Conservation (phyloP, 2,888 invertebrate genomes). For the Troilus luridus region DNA sequence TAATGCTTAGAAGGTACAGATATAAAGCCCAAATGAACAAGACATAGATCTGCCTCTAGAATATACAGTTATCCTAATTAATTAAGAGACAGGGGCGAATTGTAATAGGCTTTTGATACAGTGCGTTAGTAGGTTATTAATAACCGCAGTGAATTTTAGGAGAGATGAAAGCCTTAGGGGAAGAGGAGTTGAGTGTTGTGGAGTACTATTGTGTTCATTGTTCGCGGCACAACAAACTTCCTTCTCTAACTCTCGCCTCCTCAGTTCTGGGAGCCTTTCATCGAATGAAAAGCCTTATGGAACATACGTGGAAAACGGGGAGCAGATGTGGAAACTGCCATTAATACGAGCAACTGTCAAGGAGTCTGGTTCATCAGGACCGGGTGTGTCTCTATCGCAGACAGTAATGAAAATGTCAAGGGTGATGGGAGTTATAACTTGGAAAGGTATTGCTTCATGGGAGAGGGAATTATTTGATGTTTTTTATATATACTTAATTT, state of each 20-base stretch:
- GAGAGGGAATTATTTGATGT: not conserved
- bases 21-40: not conserved
- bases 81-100: not conserved
- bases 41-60: not conserved
- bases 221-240: slow-evolving; percentile 7
- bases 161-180: not conserved
- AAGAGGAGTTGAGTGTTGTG: not conserved
- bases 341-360: slow-evolving; percentile 8
- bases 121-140: slow-evolving; percentile 11
- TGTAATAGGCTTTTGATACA: not conserved
- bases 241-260: not conserved
- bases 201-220: slow-evolving; percentile 10
- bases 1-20: not conserved
- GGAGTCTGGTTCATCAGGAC: not conserved
- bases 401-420: not conserved
- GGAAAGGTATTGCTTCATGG: not conserved
- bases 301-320: not conserved
- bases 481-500: too few relatives aligned
- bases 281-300: not conserved
- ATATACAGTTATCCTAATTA: not conserved
- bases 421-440: not conserved
- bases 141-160: not conserved
- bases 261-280: not conserved
- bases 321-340: slow-evolving; percentile 22
- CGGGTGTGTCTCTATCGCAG: not conserved